These are phyloP conservation scores for Ptiloglossa arizonensis DNA, from an alignment of 1,140 invertebrate genomes.

Conservation along the genomic window DNA sequence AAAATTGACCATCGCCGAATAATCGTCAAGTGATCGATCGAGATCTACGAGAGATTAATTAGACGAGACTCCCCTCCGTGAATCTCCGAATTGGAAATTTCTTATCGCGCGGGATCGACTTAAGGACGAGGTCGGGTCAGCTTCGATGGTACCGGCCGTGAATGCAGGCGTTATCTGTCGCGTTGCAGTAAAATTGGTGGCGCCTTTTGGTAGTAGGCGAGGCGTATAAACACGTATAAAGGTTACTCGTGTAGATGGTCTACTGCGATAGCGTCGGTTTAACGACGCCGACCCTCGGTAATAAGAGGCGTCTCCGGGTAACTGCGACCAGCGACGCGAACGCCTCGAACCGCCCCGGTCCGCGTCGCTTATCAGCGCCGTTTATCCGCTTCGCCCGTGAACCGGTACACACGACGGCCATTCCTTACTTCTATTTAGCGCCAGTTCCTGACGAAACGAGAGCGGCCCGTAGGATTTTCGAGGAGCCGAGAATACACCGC, in stretches of 20 bases:
- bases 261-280: constrained; percentile 55
- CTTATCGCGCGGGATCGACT: constrained; percentile 28
- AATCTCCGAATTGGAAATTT: not conserved
- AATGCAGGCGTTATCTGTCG: constrained; percentile 22
- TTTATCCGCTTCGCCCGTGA: constrained; percentile 30
- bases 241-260: constrained; percentile 55
- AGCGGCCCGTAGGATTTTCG: not conserved
- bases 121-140: constrained; percentile 3
- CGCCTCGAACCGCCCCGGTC: constrained; percentile 1
- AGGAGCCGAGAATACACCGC: no score
- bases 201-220: constrained; percentile 39
- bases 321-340: constrained; percentile 31
- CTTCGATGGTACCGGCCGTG: constrained; percentile 30
- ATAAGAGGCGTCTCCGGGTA: constrained; percentile 57
- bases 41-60: no score
- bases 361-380: constrained; percentile 45
- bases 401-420: constrained; percentile 10
- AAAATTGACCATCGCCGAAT: no score
- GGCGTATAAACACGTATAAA: constrained; percentile 51
- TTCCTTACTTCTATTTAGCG: constrained; percentile 36
- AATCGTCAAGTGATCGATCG: no score
- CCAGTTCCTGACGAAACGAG: not conserved
- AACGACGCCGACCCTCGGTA: constrained; percentile 59
- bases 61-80: no score
- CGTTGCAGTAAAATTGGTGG: constrained; percentile 42